These are phyloP conservation scores for Prunella himalayana DNA, from an alignment of 2,113 vertebrate genomes.

Conservation along the genomic window DNA sequence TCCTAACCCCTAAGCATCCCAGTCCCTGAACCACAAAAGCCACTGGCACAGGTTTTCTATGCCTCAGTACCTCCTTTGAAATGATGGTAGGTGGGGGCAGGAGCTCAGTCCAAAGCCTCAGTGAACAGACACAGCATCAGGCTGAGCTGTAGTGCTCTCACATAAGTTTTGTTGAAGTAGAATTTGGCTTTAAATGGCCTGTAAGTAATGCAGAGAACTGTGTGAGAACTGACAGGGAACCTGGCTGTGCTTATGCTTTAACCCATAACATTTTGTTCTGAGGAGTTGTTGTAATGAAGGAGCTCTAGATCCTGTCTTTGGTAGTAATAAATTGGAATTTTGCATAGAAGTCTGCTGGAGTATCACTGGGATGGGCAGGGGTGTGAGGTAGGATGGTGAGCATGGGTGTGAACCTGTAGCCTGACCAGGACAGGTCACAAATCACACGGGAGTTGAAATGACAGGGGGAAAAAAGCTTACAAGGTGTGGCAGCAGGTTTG, in stretches of 20 bases:
- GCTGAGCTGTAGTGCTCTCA: neutral
- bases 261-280: neutral
- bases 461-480: neutral
- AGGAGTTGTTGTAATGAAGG: neutral
- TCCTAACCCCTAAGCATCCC: neutral
- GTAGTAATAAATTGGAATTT: neutral
- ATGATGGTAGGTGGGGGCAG: neutral
- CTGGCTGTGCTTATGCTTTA: neutral
- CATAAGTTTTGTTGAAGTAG: neutral
- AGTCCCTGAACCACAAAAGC: neutral
- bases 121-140: accelerated
- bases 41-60: neutral
- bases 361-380: neutral
- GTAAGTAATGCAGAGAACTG: neutral
- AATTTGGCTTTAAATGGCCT: neutral
- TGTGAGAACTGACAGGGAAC: neutral
- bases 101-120: neutral
- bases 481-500: neutral
- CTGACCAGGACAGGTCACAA: neutral
- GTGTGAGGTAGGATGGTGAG: neutral
- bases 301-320: neutral
- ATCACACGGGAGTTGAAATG: neutral
- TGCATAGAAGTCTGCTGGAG: neutral
- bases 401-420: neutral
- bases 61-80: neutral